Evolutionary conservation across 2,797 vertebrate species (phyloP).

Genomic region (Urosaurus nigricauda): DNA sequence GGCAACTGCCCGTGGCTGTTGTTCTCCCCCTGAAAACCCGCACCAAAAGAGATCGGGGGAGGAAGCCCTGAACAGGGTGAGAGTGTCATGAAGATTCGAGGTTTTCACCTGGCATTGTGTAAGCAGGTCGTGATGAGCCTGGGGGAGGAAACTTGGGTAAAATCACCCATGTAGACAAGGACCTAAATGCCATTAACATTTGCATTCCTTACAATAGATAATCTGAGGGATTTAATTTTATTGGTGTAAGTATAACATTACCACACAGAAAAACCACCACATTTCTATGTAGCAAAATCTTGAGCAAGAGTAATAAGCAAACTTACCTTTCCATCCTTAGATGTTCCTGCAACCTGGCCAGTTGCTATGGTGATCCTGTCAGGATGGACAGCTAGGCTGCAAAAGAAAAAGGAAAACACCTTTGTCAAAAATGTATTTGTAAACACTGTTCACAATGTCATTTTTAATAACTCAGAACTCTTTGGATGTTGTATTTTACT

Average conservation of each 20-base stretch:
- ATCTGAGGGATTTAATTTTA: not conserved
- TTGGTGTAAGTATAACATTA: not conserved
- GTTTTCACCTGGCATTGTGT: no score
- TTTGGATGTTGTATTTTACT: not conserved
- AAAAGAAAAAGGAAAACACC: slow-evolving; percentile 5
- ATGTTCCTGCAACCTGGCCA: slow-evolving; percentile 96
- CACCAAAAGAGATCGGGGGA: no score
- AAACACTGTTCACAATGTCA: not conserved
- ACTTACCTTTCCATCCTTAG: slow-evolving; percentile 96
- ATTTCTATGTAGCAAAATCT: not conserved
- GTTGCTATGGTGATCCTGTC: slow-evolving; percentile 99
- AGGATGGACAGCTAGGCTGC: slow-evolving; percentile 95
- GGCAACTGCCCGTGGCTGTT: no score
- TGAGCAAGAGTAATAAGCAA: not conserved
- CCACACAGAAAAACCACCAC: not conserved
- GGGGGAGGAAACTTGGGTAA: no score
- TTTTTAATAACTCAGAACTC: not conserved
- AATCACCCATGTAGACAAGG: no score
- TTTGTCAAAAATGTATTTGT: slow-evolving; percentile 34
- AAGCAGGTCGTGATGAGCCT: no score
- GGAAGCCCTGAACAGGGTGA: no score
- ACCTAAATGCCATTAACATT: not conserved
- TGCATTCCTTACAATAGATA: not conserved
- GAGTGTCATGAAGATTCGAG: no score
- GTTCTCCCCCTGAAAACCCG: no score